Percentiles rank a stretch among this genome's conserved stretches.
These are phyloP conservation scores for Psephotus haematonotus DNA, from an alignment of 2,113 vertebrate genomes.

Conservation along the genomic window DNA sequence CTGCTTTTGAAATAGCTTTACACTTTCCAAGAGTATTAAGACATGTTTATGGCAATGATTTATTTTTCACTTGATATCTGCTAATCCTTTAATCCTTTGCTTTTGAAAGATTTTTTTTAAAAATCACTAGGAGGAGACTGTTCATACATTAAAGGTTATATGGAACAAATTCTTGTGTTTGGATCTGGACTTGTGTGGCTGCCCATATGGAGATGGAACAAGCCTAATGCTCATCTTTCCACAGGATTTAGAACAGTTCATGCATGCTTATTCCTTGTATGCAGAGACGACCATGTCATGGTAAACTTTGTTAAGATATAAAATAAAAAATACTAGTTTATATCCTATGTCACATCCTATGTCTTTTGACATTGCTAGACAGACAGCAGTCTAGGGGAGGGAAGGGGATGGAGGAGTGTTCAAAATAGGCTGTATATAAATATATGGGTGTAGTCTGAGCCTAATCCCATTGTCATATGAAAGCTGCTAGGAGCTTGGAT, in stretches of 20 bases:
- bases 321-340: not conserved
- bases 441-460: accelerated
- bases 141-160: not conserved
- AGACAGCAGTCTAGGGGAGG: not conserved
- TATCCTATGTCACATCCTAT: not conserved
- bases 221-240: not conserved
- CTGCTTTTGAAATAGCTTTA: not conserved
- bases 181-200: not conserved
- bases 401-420: not conserved
- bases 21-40: not conserved
- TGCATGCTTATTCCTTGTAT: not conserved
- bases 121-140: not conserved
- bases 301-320: not conserved
- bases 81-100: not conserved
- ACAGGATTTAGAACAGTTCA: not conserved
- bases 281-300: not conserved
- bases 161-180: not conserved
- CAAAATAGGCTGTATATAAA: not conserved
- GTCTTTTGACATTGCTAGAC: not conserved
- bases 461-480: not conserved
- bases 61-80: not conserved
- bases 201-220: accelerated
- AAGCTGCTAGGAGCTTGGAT: not conserved
- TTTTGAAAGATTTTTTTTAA: not conserved
- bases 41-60: not conserved